phyloP scores from a whole-genome alignment of 1,140 invertebrate genomes.

The Lamellibrachia luymesi region DNA sequence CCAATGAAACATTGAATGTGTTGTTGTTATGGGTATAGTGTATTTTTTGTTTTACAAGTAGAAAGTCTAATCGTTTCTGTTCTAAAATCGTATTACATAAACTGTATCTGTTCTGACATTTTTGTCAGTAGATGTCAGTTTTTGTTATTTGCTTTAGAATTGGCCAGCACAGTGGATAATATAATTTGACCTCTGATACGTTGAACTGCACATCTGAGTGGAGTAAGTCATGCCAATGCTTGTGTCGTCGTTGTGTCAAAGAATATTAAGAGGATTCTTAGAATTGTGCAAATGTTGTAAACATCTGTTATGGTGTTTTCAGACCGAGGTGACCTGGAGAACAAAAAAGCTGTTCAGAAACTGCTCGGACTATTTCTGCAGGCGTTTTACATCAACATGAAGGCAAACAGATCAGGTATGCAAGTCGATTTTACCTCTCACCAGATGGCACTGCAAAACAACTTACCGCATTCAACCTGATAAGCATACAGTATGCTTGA shows the following conservation, averaged over 20 bases:
- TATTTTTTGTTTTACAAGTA: not conserved
- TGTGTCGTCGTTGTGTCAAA: not conserved
- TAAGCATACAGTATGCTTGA: no score
- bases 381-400: conserved; percentile 22
- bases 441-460: not conserved
- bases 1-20: not conserved
- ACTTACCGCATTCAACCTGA: no score
- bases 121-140: not conserved
- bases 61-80: no score
- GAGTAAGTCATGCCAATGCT: not conserved
- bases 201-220: not conserved
- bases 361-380: conserved; percentile 25
- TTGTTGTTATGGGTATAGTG: not conserved
- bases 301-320: not conserved
- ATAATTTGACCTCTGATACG: not conserved
- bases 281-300: not conserved
- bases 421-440: not conserved
- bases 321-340: conserved; percentile 23
- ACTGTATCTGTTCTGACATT: not conserved
- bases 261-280: not conserved
- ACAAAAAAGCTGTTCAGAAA: conserved; percentile 23
- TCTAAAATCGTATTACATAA: no score
- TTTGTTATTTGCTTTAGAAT: not conserved
- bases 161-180: not conserved
- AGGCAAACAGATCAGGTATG: conserved; percentile 19